Evolutionary conservation across 1,140 invertebrate species (phyloP), one percentile per base, ranked within the genome.

Genomic region (Drosophila watanabei): DNA sequence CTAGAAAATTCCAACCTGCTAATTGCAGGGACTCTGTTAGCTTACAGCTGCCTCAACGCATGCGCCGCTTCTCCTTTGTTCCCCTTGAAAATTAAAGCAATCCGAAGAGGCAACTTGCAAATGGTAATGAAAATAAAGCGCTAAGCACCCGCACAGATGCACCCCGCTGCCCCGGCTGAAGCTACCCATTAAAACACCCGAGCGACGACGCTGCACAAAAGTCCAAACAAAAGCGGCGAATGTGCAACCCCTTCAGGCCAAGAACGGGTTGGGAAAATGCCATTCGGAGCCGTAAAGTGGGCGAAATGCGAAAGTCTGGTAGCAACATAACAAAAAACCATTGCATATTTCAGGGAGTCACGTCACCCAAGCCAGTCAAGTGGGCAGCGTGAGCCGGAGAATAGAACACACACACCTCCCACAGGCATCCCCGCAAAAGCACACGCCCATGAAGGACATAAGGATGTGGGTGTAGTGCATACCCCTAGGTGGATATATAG

Each of bases 51-150:
- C 65, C 70, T 60, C 51, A 37, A 66, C 85, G 85, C 85, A 79
- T 85, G 81, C 85, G 85, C 75, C 66, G 39, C 30, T 68, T 28
- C 46, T 14, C 45, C 24, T 54, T 30, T 63, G 16, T 33, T 24
- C 13, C 16, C 57, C 16, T 52, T 24, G 54, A n/a, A 70, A 70
- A 81, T 75, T 88, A 72, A 85, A 88, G 68, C 64, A 58, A 61
- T 54, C 75, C 79, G 62, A 88, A 72, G 49, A 48, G 68, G 59
- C 60, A 82, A 85, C 79, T 85, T 82, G 64, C 78, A 65, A 81
- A 90, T 90, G 85, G 86, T 89, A 89, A 90, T 89, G 82, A 90
- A 84, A 84, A 83, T 83, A 75, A 70, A 79, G 71, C 56, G 59
- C 69, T 86, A 85, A 85, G 76, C 68, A 68, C 69, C 56, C 56